These are phyloP conservation scores for Silvanus unidentatus DNA, from an alignment of 2,888 invertebrate genomes.

Conservation along the genomic window DNA sequence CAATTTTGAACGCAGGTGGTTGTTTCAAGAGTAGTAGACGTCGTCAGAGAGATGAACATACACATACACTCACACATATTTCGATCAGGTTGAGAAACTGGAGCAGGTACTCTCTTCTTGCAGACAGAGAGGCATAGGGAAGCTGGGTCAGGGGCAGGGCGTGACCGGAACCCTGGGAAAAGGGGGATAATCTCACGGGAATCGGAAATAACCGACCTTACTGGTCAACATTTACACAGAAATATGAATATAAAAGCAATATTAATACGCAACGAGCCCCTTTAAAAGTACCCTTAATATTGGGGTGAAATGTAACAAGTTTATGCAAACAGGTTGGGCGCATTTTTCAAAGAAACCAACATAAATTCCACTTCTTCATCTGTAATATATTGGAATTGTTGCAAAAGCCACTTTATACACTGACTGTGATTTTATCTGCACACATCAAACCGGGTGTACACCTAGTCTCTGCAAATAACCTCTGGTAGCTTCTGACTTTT, in stretches of 20 bases:
- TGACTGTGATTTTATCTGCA: conserved; percentile 1
- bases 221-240: neutral
- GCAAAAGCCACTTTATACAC: neutral
- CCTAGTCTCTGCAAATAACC: conserved; percentile 1
- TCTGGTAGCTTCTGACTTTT: conserved; percentile 6
- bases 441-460: neutral
- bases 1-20: too few species aligned
- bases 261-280: too few species aligned
- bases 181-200: conserved; percentile 8
- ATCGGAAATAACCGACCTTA: conserved; percentile 6
- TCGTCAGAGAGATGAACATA: too few species aligned
- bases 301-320: too few species aligned
- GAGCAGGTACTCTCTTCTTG: conserved; percentile 5
- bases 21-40: too few species aligned
- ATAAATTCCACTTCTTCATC: neutral
- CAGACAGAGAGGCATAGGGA: conserved; percentile 2
- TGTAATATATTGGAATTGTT: neutral
- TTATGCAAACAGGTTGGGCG: too few species aligned
- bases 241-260: neutral
- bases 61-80: too few species aligned
- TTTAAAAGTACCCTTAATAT: too few species aligned
- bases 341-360: neutral
- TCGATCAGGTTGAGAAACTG: neutral
- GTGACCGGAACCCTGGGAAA: conserved; percentile 7
- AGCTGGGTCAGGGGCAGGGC: conserved; percentile 6